Evolutionary conservation across 2,113 vertebrate species (phyloP).

Genomic region (Pygoscelis antarcticus): DNA sequence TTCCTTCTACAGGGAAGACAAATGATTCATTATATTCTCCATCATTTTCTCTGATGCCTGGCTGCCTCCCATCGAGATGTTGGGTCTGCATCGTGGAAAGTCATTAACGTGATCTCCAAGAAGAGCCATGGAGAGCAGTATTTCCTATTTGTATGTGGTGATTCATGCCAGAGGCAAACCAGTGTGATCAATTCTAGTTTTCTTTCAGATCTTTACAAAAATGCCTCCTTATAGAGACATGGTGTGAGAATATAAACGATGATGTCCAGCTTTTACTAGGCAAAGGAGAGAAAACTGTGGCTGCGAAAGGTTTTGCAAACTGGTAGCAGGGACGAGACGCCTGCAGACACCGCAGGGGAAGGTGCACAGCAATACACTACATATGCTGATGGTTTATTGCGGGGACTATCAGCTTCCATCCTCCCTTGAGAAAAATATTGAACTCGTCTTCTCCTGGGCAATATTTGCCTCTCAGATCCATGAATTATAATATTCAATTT

Average conservation of each 20-base stretch:
- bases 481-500: background rate
- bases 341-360: accelerated
- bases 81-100: conserved; percentile 11
- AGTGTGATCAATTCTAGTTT: background rate
- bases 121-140: background rate
- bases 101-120: conserved; percentile 1
- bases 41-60: conserved; percentile 55
- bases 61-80: conserved; percentile 30
- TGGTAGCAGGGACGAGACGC: accelerated
- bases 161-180: conserved; percentile 25
- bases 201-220: background rate
- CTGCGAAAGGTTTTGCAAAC: background rate
- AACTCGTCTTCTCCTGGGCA: background rate
- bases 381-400: accelerated
- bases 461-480: background rate
- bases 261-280: background rate
- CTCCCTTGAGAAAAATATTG: background rate
- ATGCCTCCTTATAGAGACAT: background rate
- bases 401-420: background rate
- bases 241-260: background rate
- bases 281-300: background rate
- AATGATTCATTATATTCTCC: conserved; percentile 58
- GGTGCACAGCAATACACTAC: accelerated
- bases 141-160: background rate
- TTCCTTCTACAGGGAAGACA: conserved; percentile 42